Percentiles rank a stretch among this genome's conserved stretches.
phyloP scores from a whole-genome alignment of 1,140 invertebrate species.

The Xylocopa sonorina region DNA sequence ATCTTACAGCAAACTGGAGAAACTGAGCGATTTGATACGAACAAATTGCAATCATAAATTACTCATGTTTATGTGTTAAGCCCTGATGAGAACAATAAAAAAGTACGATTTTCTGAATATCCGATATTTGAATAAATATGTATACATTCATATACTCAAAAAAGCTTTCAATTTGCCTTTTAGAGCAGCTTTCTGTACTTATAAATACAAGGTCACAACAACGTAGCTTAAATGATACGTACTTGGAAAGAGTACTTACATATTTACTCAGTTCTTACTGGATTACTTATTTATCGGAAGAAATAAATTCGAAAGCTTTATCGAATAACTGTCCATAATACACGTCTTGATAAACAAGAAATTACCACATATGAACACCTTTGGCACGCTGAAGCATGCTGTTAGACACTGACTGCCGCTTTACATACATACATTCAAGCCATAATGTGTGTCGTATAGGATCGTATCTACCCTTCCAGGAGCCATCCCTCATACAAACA shows the following conservation, averaged over 20 bases:
- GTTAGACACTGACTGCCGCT: slow-evolving; percentile 41
- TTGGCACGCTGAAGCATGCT: slow-evolving; percentile 31
- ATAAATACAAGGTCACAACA: background rate
- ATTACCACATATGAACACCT: background rate
- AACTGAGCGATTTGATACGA: background rate
- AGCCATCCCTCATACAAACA: background rate
- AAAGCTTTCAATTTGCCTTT: background rate
- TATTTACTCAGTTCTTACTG: background rate
- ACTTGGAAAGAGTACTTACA: background rate
- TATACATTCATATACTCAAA: background rate
- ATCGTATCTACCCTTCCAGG: background rate
- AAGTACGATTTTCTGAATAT: background rate
- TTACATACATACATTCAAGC: slow-evolving; percentile 16
- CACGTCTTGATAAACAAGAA: background rate
- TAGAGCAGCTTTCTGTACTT: background rate
- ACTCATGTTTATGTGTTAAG: background rate
- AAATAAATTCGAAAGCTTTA: background rate
- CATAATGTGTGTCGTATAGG: slow-evolving; percentile 13
- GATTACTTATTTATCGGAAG: background rate
- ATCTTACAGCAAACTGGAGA: background rate
- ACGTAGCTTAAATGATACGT: background rate
- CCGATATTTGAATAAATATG: background rate
- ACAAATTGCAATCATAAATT: background rate
- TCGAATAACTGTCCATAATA: background rate
- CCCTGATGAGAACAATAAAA: background rate